Evolutionary conservation across 37 sponge, comb jelly and placozoan genomes (phyloP), one percentile per base, ranked within the genome.

Genomic region (Aplysina aerophoba): DNA sequence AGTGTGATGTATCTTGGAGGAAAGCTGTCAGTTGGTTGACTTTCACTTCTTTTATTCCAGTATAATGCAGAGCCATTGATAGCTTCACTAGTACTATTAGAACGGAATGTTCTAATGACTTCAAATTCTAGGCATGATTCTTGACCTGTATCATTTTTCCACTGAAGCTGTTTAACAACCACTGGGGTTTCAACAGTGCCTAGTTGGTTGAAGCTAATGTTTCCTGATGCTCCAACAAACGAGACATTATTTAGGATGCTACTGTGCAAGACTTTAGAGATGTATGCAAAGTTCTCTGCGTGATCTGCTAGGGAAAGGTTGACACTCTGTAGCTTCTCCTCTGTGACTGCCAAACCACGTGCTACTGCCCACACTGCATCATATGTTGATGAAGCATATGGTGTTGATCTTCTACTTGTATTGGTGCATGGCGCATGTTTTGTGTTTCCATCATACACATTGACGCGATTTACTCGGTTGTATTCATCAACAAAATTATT

Each of bases 321-420:
- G 15, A 31, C n/a, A 15, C 24, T 59, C 55, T 80, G n/a, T 56
- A 80, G 58, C 24, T 16, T 4, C 12, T 54, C 4, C 44, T 82
- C 62, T 1, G 50, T 37, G 21, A 15, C 3, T 17, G 36, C 12
- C 83, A 82, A 38, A 31, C 65, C 83, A 19, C 37, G 38, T 35
- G 65, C 83, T 1, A 82, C 15, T 21, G 83, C 66, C 83, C 83
- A 82, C 83, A 82, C 39, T 22, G 83, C 64, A 35, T 82, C 83
- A 82, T 82, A 82, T 14, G 83, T 16, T 75, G 78, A 1, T 1
- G 16, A 24, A 13, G 17, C 3, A 24, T 75, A 75, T 0, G 37
- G 17, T 31, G 28, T 31, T 30, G 1, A 1, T 4, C 1, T 16
- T 3, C 2, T 3, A 30, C 19, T 34, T 30, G 6, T 15, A 30